Base-by-base conservation (phyloP, 2,888 invertebrate species). In the Lathronympha strigana region DNA sequence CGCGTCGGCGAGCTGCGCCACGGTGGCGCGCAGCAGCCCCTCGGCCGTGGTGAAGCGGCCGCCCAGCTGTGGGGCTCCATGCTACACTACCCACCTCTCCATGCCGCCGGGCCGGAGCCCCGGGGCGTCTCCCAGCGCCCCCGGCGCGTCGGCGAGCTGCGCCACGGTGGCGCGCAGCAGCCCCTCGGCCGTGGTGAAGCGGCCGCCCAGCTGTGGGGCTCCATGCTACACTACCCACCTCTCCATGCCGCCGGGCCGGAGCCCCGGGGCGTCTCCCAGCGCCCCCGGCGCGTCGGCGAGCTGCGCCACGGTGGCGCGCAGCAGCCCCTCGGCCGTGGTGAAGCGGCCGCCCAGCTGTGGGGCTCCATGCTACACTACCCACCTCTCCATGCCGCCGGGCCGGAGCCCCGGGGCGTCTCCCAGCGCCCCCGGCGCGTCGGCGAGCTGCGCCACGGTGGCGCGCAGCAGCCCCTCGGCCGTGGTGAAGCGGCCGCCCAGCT, bases 181-280 rank as follows among this genome's bases (percentile, higher is more conserved):
- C 99, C 99, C 92, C n/a, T 99, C 99, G 0, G 99, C 94, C 0
- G 99, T 99, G 0, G 98, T 97, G 85, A n/a, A n/a, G n/a, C n/a
- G n/a, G n/a, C n/a, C n/a, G n/a, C n/a, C n/a, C n/a, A n/a, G n/a
- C n/a, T n/a, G n/a, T n/a, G n/a, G n/a, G n/a, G n/a, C n/a, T 28
- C 5, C 11, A 33, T 11, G 9, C 33, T 4, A 11, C 28, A 28
- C 28, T 33, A 11, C 11, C 11, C 33, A 33, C 33, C 33, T 11
- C 6, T 33, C 47, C 5, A 47, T 47, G 13, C 93, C 72, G 0
- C 88, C 88, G 1, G 51, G 57, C 55, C 71, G 72, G n/a, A 74
- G 4, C 84, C 82, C 67, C n/a, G 94, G 94, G 38, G 94, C 93
- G 70, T 96, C 96, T 0, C 96, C 96, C 60, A 94, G 90, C 60